Base-by-base conservation (phyloP, 2,797 vertebrate species). In the Heliangelus exortis region DNA sequence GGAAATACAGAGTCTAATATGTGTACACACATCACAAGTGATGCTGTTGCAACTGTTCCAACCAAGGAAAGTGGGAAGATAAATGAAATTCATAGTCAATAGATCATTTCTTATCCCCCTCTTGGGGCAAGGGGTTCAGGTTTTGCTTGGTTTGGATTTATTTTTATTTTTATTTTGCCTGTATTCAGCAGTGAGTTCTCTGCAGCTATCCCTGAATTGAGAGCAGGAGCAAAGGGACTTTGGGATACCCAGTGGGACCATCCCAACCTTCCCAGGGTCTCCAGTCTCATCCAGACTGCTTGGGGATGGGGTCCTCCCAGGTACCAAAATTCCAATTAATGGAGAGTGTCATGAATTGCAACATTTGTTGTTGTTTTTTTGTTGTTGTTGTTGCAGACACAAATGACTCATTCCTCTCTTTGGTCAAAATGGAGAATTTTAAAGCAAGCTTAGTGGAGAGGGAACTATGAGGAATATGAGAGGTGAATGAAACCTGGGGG, bases 81-180 rank as follows among this genome's bases (percentile, higher is more conserved):
- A 96, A 97, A 97, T 96, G 86, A 95, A 96, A 97, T 96, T 97
- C 81, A n/a, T 89, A 95, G 96, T 95, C 97, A 96, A 87, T 43
- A 74, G 85, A 90, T 95, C 62, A 26, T 81, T 87, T 81, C 91
- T 97, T 94, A 91, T 78, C 77, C 48, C 62, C 51, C 84, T 39
- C 73, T 80, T 92, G 93, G 94, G 94, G 94, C 59, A 89, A 84
- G 74, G 94, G 87, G 77, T 89, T 92, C 80, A 80, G 73, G 47
- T 86, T 94, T 93, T 66, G 61, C 90, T 96, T 68, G 36, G 54
- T 88, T 88, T 58, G 83, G 69, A 59, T 19, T 33, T 57, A 68
- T 66, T 54, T 18, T 26, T 41, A 25, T 48, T 31, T 13, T 59
- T 10, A 43, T 54, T 36, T 71, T 54, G 5, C 39, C 61, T 73